phyloP scores from a whole-genome alignment of 2,113 vertebrate genomes.

The Dipodomys spectabilis region DNA sequence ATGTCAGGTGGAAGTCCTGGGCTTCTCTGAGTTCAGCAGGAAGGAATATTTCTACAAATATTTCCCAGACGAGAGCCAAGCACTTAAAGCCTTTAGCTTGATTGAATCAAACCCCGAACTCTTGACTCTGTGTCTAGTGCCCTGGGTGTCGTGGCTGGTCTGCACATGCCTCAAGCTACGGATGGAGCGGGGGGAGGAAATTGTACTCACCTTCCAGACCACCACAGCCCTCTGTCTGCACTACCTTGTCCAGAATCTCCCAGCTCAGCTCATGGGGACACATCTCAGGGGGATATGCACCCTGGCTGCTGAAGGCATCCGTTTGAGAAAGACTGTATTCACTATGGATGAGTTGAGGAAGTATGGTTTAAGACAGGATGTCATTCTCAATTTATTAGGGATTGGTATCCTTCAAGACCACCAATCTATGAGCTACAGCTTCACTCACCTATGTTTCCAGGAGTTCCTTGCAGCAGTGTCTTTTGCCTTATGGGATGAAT shows the following conservation, averaged over 20 bases:
- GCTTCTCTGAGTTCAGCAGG: slow-evolving; percentile 48
- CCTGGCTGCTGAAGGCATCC: slow-evolving; percentile 52
- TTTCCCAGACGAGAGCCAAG: slow-evolving; percentile 29
- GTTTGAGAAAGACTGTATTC: slow-evolving; percentile 34
- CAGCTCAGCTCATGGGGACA: not conserved
- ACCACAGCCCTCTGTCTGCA: no score
- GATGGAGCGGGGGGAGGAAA: not conserved
- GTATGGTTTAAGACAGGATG: not conserved
- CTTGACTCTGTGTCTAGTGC: no score
- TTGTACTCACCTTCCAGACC: not conserved
- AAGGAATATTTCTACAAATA: slow-evolving; percentile 67
- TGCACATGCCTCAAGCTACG: slow-evolving; percentile 65
- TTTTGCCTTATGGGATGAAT: not conserved
- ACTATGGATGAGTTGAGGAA: not conserved
- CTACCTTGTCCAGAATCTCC: not conserved
- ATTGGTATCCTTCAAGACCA: slow-evolving; percentile 39
- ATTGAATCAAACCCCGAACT: no score
- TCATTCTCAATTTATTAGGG: slow-evolving; percentile 21
- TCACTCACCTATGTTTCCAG: slow-evolving; percentile 75
- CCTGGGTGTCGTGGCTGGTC: slow-evolving; percentile 47
- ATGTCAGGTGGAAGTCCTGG: slow-evolving; percentile 68
- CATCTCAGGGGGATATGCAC: not conserved
- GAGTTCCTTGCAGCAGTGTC: slow-evolving; percentile 78
- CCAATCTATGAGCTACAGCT: slow-evolving; percentile 32
- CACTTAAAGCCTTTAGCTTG: no score